These are phyloP conservation scores for Fregata magnificens DNA, from an alignment of 2,113 vertebrate species.

Conservation along the genomic window DNA sequence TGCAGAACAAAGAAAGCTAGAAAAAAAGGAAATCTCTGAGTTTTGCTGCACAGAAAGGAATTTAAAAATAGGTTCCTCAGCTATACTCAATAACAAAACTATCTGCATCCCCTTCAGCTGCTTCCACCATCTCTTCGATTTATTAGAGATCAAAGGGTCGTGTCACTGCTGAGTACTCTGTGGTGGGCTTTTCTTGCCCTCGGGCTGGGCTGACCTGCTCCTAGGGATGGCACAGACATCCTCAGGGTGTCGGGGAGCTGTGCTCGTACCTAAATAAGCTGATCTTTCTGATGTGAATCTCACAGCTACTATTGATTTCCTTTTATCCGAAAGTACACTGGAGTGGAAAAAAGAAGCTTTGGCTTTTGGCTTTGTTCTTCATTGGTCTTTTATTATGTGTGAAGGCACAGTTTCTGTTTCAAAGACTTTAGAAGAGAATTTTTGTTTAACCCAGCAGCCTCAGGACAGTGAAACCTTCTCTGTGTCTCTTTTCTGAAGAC, in stretches of 20 bases:
- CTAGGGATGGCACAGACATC: neutral
- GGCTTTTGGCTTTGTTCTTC: neutral
- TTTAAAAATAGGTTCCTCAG: neutral
- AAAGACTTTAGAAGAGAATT: neutral
- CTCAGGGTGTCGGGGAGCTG: neutral
- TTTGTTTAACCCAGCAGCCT: neutral
- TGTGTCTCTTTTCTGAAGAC: neutral
- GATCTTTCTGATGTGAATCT: neutral
- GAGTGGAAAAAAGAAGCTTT: neutral
- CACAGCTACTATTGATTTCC: neutral
- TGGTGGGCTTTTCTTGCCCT: neutral
- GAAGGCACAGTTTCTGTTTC: neutral
- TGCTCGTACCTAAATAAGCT: neutral
- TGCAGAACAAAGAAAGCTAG: neutral
- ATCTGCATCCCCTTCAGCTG: neutral
- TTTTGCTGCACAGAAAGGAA: neutral
- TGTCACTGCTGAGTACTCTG: neutral
- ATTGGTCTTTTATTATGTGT: neutral
- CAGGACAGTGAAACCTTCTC: neutral
- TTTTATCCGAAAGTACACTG: neutral
- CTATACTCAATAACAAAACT: neutral
- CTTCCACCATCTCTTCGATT: neutral
- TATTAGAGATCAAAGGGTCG: neutral
- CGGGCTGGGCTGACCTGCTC: neutral
- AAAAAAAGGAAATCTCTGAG: neutral